A percentile compares a stretch with the other conserved stretches of the same genome.
Evolutionary conservation across 2,113 vertebrate species (phyloP).

Genomic region (Cololabis saira): DNA sequence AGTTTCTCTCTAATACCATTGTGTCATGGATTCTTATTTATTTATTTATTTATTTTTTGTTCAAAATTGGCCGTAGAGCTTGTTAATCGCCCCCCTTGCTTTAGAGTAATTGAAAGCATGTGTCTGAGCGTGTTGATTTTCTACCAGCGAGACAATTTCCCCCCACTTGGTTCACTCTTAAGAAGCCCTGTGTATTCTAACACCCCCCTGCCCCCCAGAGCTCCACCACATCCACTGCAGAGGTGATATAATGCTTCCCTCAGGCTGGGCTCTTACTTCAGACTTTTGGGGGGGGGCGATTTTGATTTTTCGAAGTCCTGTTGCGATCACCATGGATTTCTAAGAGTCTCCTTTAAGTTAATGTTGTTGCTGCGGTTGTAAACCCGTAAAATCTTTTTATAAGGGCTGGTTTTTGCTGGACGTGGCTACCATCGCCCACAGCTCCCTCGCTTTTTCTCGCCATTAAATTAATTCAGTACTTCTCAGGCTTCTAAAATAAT

Average conservation of each 20-base stretch:
- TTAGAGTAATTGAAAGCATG: conserved; percentile 64
- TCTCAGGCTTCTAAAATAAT: too few relatives aligned
- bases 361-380: too few relatives aligned
- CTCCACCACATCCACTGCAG: conserved; percentile 35
- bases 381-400: neutral
- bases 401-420: neutral
- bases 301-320: conserved; percentile 11
- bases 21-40: conserved; percentile 40
- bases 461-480: too few relatives aligned
- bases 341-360: neutral
- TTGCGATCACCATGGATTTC: neutral
- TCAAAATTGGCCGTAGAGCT: conserved; percentile 49
- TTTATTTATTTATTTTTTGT: conserved; percentile 15
- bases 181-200: conserved; percentile 20
- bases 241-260: conserved; percentile 35
- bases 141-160: conserved; percentile 45
- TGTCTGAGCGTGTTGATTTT: conserved; percentile 56
- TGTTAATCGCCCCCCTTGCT: conserved; percentile 43
- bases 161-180: conserved; percentile 18
- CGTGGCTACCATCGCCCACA: too few relatives aligned
- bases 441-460: too few relatives aligned
- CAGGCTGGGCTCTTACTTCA: conserved; percentile 35
- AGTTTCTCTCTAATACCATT: conserved; percentile 13
- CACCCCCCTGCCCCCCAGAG: conserved; percentile 45
- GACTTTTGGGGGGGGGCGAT: conserved; percentile 10